Conservation (phyloP, 2,113 vertebrate genomes). For the Psilopsiagon aurifrons region DNA sequence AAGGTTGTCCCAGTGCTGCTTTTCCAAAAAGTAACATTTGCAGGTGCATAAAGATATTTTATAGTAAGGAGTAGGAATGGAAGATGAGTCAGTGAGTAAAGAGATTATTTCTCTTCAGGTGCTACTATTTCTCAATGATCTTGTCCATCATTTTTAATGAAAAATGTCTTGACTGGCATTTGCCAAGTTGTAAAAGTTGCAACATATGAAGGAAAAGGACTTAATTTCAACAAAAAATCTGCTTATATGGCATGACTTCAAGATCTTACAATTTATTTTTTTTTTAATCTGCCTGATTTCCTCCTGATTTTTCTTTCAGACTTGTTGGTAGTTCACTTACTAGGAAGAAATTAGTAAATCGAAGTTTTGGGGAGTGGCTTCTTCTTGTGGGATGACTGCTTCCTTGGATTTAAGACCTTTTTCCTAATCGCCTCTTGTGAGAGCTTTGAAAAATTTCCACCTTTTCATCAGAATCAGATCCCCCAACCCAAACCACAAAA, state of each 20-base stretch:
- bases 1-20: not conserved
- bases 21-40: not conserved
- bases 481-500: not conserved
- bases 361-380: not conserved
- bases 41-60: not conserved
- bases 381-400: not conserved
- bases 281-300: not conserved
- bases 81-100: not conserved
- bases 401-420: rapidly evolving
- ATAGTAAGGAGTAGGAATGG: not conserved
- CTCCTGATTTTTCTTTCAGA: not conserved
- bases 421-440: not conserved
- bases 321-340: not conserved
- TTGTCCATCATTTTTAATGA: not conserved
- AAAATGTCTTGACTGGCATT: not conserved
- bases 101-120: not conserved
- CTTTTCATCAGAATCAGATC: not conserved
- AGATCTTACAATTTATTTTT: not conserved
- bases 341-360: not conserved
- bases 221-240: not conserved
- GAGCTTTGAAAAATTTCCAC: not conserved
- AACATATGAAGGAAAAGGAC: not conserved
- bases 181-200: not conserved
- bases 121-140: not conserved
- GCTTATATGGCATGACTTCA: not conserved